Evolutionary conservation across 2,888 invertebrate species (phyloP).

Genomic region (Watsonalla binaria): DNA sequence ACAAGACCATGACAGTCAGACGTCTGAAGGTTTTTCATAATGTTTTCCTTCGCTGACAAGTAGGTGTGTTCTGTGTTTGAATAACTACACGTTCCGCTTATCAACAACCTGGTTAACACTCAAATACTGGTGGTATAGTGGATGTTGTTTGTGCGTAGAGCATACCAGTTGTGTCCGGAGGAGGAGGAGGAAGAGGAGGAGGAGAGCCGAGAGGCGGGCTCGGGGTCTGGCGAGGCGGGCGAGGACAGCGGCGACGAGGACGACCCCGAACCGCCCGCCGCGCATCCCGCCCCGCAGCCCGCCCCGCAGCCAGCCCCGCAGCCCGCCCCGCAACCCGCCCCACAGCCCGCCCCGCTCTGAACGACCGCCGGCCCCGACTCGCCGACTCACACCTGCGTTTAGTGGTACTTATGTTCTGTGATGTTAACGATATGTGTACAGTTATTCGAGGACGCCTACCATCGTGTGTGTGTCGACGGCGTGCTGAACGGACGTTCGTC

Average conservation of each 20-base stretch:
- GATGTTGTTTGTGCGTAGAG: constrained; percentile 30
- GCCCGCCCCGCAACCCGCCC: constrained; percentile 22
- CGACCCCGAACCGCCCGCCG: constrained; percentile 26
- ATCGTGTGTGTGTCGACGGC: constrained; percentile 32
- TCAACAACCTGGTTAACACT: too few relatives aligned
- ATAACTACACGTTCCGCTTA: too few relatives aligned
- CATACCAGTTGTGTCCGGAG: constrained; percentile 70
- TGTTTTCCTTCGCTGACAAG: too few relatives aligned
- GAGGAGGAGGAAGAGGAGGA: constrained; percentile 74
- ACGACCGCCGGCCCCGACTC: constrained; percentile 13
- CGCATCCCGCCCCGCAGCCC: constrained; percentile 22
- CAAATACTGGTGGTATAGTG: not conserved
- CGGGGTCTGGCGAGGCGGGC: constrained; percentile 45
- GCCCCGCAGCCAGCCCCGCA: constrained; percentile 20
- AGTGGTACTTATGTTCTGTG: constrained; percentile 67
- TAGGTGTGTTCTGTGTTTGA: too few relatives aligned
- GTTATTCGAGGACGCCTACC: constrained; percentile 45
- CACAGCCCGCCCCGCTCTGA: constrained; percentile 15
- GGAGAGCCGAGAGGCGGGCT: constrained; percentile 48
- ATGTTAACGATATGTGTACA: constrained; percentile 60
- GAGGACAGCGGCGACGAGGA: constrained; percentile 45
- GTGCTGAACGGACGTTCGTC: constrained; percentile 7
- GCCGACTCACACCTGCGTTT: constrained; percentile 31
- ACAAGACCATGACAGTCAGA: too few relatives aligned
- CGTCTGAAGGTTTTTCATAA: too few relatives aligned